Percentiles rank a stretch among this genome's conserved stretches.
phyloP scores from a whole-genome alignment of 53 echinoderm and acorn worm species.

The Mesocentrotus franciscanus region DNA sequence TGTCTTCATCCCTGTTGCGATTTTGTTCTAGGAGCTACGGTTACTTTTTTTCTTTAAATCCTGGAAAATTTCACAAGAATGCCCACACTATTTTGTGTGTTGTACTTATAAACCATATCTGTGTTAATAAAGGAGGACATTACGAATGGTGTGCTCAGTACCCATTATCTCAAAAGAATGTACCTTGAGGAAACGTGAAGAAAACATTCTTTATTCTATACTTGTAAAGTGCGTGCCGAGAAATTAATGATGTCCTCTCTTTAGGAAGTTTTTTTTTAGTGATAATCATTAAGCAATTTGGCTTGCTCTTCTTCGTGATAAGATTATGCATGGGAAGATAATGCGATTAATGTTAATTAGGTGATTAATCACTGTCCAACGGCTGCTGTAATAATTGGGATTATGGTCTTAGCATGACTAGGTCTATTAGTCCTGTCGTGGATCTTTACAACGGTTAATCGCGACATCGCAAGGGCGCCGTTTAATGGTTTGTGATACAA shows the following conservation, averaged over 20 bases:
- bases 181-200: background rate
- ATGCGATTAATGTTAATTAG: conserved; percentile 3
- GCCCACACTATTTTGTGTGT: background rate
- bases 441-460: background rate
- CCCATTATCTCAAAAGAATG: background rate
- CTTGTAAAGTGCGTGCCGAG: background rate
- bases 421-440: background rate
- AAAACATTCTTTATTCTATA: background rate
- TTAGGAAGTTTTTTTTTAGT: background rate
- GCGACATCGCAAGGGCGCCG: background rate
- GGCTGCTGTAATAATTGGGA: background rate
- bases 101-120: too few relatives aligned
- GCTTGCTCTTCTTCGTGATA: background rate
- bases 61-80: background rate
- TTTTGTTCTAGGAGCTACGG: background rate
- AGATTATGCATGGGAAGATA: conserved; percentile 16
- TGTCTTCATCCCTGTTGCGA: background rate
- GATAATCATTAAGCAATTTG: background rate
- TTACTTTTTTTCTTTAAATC: background rate
- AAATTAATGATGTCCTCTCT: background rate
- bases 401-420: conserved; percentile 16
- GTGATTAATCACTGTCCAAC: background rate
- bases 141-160: too few relatives aligned
- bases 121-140: too few relatives aligned
- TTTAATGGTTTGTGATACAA: background rate